Evolutionary conservation across 2,113 vertebrate genomes (phyloP).

Genomic region (Bombycilla garrulus): DNA sequence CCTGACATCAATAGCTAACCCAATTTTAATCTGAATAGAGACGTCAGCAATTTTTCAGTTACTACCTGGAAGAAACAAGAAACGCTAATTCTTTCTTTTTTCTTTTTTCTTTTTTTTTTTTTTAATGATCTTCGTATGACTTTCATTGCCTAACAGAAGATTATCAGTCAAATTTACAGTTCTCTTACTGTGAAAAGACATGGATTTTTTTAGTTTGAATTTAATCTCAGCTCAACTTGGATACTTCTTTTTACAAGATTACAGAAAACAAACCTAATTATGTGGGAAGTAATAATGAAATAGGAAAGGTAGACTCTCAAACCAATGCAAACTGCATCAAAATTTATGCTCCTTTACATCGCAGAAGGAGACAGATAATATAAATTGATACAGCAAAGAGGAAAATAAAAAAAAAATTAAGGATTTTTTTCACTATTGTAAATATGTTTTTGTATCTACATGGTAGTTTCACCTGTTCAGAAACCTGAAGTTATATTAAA

Average conservation of each 20-base stretch:
- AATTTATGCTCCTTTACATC: neutral
- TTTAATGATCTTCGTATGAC: neutral
- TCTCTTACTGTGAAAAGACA: neutral
- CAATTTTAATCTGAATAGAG: neutral
- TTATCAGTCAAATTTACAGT: neutral
- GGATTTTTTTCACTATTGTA: neutral
- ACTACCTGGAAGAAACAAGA: neutral
- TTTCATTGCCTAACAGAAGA: neutral
- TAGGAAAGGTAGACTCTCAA: neutral
- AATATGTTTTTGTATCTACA: neutral
- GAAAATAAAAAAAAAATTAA: too few relatives aligned
- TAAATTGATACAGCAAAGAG: neutral
- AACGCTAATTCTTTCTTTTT: neutral
- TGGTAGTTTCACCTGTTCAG: neutral
- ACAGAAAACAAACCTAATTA: neutral
- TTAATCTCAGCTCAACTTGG: neutral
- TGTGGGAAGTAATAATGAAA: neutral
- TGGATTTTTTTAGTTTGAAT: neutral
- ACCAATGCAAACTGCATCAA: neutral
- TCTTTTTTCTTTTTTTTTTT: neutral
- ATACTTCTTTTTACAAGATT: neutral
- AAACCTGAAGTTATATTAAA: neutral
- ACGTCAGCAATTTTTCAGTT: neutral
- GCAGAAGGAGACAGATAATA: neutral
- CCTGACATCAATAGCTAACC: neutral